Evolutionary conservation across 2,797 vertebrate genomes (phyloP), one percentile per base, ranked within the genome.

Genomic region (Rachycentron canadum): DNA sequence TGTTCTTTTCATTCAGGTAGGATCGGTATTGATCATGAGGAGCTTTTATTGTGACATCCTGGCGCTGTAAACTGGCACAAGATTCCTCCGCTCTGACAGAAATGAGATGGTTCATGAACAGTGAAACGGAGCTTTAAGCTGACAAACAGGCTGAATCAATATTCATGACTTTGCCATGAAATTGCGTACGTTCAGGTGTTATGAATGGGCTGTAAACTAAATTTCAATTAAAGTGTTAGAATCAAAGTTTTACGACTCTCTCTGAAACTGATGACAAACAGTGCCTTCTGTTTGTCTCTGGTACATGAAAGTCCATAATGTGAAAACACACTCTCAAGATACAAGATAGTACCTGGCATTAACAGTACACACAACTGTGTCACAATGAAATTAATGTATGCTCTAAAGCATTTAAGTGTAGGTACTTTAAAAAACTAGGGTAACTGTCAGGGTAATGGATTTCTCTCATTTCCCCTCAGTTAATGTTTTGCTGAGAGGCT

Each of bases 121-220:
- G 70, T n/a, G 64, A 79, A 88, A 71, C 52, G 10, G 40, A 58
- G 55, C 14, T 81, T 83, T 67, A 75, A 73, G 58, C 73, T 55
- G 81, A 81, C 74, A 84, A 85, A 91, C 74, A n/a, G 47, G 26
- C 61, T 60, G 56, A 88, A 88, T 90, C 85, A 85, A 91, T 89
- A 89, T 88, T 89, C 83, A 84, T 69, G 85, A 82, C 70, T 81
- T 47, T 40, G 63, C 74, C 23, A 58, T 10, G 49, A 84, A 73
- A 65, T 78, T 5, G 67, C 64, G 79, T 66, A 28, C 58, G 64
- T 86, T 88, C 57, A 69, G 78, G 65, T 85, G 40, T 88, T 76
- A 81, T 77, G 60, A 88, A 84, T 81, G 74, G 76, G 73, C 69
- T 65, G 83, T 76, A 74, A 87, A 86, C 72, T 78, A 81, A 82